A percentile compares a stretch with the other conserved stretches of the same genome.
phyloP scores from a whole-genome alignment of 2,888 invertebrate genomes.

The Anorthoa munda region DNA sequence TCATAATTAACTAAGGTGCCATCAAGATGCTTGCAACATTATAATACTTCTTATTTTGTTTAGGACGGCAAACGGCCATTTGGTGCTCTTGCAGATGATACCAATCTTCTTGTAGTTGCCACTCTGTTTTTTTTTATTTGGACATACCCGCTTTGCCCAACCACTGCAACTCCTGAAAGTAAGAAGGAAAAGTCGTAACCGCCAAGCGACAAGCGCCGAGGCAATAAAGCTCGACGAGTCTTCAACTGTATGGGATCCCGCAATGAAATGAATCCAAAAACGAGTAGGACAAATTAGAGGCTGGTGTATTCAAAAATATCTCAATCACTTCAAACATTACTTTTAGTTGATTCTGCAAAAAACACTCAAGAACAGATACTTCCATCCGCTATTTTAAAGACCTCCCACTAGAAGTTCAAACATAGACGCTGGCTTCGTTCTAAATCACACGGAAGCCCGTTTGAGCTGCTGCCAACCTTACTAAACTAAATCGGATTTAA shows the following conservation, averaged over 20 bases:
- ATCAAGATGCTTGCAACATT: neutral
- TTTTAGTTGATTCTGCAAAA: neutral
- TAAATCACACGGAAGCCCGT: constrained; percentile 75
- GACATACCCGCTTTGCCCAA: no score
- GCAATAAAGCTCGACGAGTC: no score
- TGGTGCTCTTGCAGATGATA: neutral
- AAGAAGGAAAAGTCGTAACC: no score
- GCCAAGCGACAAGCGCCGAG: no score
- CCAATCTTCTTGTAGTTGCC: no score
- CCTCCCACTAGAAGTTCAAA: constrained; percentile 59
- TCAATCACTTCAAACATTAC: neutral
- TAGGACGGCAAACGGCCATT: neutral
- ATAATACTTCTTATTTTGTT: no score
- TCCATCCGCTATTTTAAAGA: constrained; percentile 39
- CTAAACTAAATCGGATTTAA: constrained; percentile 79
- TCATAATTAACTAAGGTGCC: no score
- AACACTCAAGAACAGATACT: neutral
- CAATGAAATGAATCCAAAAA: no score
- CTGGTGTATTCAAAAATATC: neutral
- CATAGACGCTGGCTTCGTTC: constrained; percentile 63
- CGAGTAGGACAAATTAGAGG: no score
- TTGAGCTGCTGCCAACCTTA: constrained; percentile 77
- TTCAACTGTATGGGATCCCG: no score
- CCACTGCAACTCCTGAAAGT: no score
- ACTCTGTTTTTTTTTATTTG: no score